Base-by-base conservation (phyloP, 2,888 invertebrate species). In the Fragum whitleyi region DNA sequence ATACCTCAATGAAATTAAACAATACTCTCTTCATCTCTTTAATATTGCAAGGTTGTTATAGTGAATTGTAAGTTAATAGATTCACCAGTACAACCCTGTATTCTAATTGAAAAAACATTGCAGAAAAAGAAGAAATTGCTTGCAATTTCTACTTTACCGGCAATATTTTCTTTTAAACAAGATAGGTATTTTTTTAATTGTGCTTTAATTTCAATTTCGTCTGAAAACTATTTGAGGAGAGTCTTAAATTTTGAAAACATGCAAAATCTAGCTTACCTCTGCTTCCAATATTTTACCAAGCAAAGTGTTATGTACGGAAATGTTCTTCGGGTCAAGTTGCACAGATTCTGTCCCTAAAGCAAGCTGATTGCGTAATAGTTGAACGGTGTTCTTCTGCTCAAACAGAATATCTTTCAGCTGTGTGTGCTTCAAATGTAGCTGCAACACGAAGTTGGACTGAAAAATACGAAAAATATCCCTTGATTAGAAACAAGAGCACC, bases 261-360 rank as follows among this genome's bases (percentile, higher is more conserved):
- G n/a, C n/a, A n/a, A n/a, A n/a, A n/a, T 1, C 6, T 19, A 23
- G 11, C 65, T 19, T 42, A 65, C 65, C 65, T 65, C 65, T 32
- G 65, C 65, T 26, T 42, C 65, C 14, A 65, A 6, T 14, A 65
- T 65, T 42, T 65, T 39, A 11, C 42, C 42, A 16, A 65, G 65
- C 29, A 65, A 42, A 23, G 14, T 42, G 9, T 39, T 65, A 42
- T 65, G 65, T 3, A 65, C 42, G 9, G 42, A 14, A 21, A 16
- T 21, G 16, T 65, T 26, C 36, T 26, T 65, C 42, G 36, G 23
- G 36, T 42, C 42, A 16, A 65, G 65, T 9, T 39, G 42, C 7
- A 16, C 21, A 1, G 23, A 11, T 5, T 29, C 42, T 16, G 62
- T 5, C 6, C 32, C 36, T 21, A 39, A 14, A 16, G 21, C 14